These are phyloP conservation scores for Linepithema humile DNA, from an alignment of 1,140 invertebrate genomes.

Conservation along the genomic window DNA sequence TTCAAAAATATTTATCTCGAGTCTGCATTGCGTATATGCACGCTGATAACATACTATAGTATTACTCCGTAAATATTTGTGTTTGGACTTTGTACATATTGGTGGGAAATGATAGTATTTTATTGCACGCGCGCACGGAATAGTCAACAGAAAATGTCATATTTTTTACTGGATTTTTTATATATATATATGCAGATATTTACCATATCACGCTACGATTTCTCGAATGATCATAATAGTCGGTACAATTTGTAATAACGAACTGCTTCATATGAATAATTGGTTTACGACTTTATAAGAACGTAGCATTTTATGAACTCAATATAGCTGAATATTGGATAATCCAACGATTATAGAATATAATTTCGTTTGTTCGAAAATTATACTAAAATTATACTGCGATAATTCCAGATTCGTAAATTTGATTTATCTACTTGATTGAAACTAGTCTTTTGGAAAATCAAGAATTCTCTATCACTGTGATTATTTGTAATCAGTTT, in stretches of 20 bases:
- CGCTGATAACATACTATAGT: conserved; percentile 3
- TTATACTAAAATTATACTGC: not conserved
- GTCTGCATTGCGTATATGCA: not conserved
- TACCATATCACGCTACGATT: not conserved
- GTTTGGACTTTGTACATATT: conserved; percentile 24
- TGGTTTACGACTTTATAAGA: conserved; percentile 17
- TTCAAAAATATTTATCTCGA: conserved; percentile 52
- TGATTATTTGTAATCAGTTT: conserved; percentile 5
- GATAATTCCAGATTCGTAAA: not conserved
- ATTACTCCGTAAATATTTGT: conserved; percentile 52
- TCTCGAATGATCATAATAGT: not conserved
- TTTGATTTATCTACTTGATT: not conserved
- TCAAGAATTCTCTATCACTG: not conserved
- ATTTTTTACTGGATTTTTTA: conserved; percentile 2
- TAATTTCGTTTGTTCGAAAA: not conserved
- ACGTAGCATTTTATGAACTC: not conserved
- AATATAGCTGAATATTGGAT: conserved; percentile 8
- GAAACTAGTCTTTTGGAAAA: not conserved
- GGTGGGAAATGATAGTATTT: conserved; percentile 11
- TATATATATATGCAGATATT: no score
- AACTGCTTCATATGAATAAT: not conserved
- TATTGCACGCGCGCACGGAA: not conserved
- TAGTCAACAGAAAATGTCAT: conserved; percentile 14
- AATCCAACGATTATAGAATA: conserved; percentile 8
- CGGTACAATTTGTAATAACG: not conserved